phyloP scores from a whole-genome alignment of 2,797 vertebrate genomes.

The Amniataba percoides region DNA sequence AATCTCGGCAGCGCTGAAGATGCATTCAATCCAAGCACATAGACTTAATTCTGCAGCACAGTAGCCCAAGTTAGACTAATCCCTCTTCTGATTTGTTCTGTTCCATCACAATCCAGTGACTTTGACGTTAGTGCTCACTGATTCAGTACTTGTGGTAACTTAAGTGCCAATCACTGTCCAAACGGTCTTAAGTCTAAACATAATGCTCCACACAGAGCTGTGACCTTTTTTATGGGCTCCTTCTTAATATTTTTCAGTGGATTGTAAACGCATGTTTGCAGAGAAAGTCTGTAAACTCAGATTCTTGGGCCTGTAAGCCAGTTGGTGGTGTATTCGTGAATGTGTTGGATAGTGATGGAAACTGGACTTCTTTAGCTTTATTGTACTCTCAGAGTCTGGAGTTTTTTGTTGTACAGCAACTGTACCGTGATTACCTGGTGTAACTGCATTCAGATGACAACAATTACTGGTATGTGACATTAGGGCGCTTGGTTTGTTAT shows the following conservation, averaged over 20 bases:
- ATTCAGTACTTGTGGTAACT: neutral
- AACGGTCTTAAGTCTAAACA: neutral
- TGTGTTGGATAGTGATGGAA: neutral
- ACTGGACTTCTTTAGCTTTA: neutral
- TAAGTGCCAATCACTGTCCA: neutral
- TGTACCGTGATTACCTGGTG: neutral
- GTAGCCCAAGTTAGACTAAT: slow-evolving; percentile 18
- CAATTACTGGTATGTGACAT: slow-evolving; percentile 13
- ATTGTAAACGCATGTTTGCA: slow-evolving; percentile 9
- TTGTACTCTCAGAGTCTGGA: neutral
- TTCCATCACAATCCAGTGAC: slow-evolving; percentile 24
- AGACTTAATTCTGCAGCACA: slow-evolving; percentile 33
- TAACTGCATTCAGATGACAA: slow-evolving; percentile 20
- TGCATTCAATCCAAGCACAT: neutral
- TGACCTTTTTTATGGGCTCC: neutral
- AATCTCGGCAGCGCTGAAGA: neutral
- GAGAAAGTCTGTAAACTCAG: slow-evolving; percentile 8
- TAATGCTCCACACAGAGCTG: neutral
- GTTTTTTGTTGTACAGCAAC: slow-evolving; percentile 5
- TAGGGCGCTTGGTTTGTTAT: neutral
- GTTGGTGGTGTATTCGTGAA: neutral
- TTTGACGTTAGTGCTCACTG: neutral
- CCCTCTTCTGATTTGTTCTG: neutral
- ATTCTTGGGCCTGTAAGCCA: slow-evolving; percentile 2
- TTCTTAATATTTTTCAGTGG: neutral